Evolutionary conservation across 1,140 invertebrate species (phyloP), one percentile per base, ranked within the genome.

Genomic region (Galendromus occidentalis): DNA sequence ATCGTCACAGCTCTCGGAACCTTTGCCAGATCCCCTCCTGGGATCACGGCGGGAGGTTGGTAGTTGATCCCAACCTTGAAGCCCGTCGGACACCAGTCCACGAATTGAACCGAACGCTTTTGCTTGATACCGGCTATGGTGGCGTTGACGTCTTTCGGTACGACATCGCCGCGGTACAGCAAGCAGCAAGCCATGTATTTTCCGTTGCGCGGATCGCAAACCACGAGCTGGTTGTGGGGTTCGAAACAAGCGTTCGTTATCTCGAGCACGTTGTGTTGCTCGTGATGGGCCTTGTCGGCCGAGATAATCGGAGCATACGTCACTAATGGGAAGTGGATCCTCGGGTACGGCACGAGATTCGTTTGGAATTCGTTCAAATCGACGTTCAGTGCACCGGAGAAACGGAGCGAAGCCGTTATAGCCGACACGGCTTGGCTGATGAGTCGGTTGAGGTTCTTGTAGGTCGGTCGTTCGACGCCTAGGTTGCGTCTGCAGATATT

Each of bases 1-100:
- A 86, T 86, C 79, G 79, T 79, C 80, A 86, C 63, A 78, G 83
- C 71, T 81, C 85, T 69, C 14, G 68, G 71, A 2, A 78, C 76
- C 69, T 77, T 76, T 39, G 77, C 77, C 45, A 79, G 68, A 82
- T 84, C 78, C 81, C 84, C 65, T 80, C 85, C 79, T 81, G 85
- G 70, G 80, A 84, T 71, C 9, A 73, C 73, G 44, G 71, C 73
- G 25, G 74, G 73, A 44, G 83, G 83, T 42, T 73, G 68, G 18
- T 64, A 29, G 67, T 77, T 77, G 30, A 77, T 75, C 47, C 66
- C 39, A 5, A 71, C 69, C 67, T 71, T 72, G 30, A 72, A 72
- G 65, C 71, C 71, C 22, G 71, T 72, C 7, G 71, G 71, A 66
- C 78, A 66, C 79, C 79, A 68, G 72, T 79, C 79, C 7, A 79